Evolutionary conservation across 2,888 invertebrate genomes (phyloP), one percentile per base, ranked within the genome.

Genomic region (Sycophila texana): DNA sequence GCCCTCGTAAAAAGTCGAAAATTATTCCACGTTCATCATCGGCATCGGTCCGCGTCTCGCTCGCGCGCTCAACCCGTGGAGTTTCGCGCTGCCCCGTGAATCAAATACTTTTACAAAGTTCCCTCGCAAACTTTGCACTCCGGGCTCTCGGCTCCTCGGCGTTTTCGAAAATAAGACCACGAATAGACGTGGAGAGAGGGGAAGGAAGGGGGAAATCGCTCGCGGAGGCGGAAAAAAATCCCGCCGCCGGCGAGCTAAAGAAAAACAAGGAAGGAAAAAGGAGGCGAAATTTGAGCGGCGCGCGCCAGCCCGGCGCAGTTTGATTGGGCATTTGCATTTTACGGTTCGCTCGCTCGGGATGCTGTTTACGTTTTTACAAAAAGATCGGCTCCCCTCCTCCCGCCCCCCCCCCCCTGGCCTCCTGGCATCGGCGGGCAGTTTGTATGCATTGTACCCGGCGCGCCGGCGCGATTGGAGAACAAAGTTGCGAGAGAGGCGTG

Each of bases 401-500:
- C 26, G 55, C 39, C 0, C 18, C 1, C 20, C 16, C 7, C 13
- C 30, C 60, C n/a, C 26, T 1, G 12, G 7, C 57, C 22, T 55
- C 57, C 61, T 65, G 49, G 20, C 16, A 3, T 20, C 16, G 20
- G 57, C n/a, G 57, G 68, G 30, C 53, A 77, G 58, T 71, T 80
- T 53, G 76, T 55, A 73, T 73, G 73, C 68, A 80, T 74, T 77
- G 77, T 80, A 51, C 67, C 70, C 57, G 39, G 60, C 60, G 66
- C 65, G 65, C 60, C 67, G 76, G 75, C 78, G 67, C 78, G 80
- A 82, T 83, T 68, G 81, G 68, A 77, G 80, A 81, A 82, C 81
- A 82, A 83, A 82, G 82, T 83, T 83, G 78, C 74, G 55, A 53
- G 51, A 66, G 75, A 63, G 47, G 77, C 76, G 80, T 83, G 81